These are phyloP conservation scores for Erinaceus europaeus DNA, from an alignment of 2,113 vertebrate species.

Conservation along the genomic window DNA sequence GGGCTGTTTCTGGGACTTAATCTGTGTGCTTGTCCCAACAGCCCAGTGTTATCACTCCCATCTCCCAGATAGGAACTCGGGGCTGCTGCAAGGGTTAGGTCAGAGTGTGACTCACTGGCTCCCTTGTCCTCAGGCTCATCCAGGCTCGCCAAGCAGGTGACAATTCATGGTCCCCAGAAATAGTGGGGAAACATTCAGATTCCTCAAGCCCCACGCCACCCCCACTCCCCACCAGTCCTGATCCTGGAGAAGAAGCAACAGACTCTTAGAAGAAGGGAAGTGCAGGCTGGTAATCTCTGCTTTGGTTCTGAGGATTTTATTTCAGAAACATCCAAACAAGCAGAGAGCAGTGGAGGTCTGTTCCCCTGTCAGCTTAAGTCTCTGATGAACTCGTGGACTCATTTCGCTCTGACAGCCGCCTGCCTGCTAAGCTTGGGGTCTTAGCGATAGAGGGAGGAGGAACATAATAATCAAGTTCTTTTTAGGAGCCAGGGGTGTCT, in stretches of 20 bases:
- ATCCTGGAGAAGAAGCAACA: neutral
- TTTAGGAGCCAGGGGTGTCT: too few species aligned
- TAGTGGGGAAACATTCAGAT: neutral
- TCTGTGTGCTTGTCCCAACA: conserved; percentile 50
- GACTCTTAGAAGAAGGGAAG: neutral
- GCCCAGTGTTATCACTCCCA: conserved; percentile 49
- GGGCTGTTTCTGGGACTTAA: conserved; percentile 67
- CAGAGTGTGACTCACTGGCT: conserved; percentile 21
- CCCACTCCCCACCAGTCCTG: neutral
- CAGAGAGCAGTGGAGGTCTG: neutral
- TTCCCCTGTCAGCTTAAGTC: neutral
- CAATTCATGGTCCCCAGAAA: too few species aligned
- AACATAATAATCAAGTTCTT: too few species aligned
- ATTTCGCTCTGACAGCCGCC: neutral
- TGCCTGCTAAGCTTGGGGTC: too few species aligned
- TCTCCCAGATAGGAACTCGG: conserved; percentile 62
- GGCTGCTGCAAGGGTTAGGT: conserved; percentile 16
- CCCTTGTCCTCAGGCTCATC: neutral
- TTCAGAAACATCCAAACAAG: neutral
- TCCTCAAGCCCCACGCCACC: neutral
- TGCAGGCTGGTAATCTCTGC: neutral
- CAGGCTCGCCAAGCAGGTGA: too few species aligned
- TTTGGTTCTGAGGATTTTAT: neutral
- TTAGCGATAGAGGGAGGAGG: too few species aligned
- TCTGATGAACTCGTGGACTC: neutral